Base-by-base conservation (phyloP, 2,888 invertebrate species). In the Brachycybe producta region DNA sequence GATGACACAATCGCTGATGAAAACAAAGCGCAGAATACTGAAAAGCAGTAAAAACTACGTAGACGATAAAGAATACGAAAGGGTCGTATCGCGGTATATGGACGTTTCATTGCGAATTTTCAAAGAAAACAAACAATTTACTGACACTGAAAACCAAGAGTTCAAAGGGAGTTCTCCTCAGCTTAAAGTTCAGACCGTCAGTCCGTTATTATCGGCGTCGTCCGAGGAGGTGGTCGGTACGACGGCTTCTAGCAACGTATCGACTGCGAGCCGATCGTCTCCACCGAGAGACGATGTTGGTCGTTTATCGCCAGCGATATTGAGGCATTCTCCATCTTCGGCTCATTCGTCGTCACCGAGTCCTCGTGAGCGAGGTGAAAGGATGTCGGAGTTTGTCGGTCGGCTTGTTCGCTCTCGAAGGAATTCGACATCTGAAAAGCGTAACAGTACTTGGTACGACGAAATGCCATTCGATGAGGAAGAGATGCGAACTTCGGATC, bases 81-180 rank as follows among this genome's bases (percentile, higher is more conserved):
- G 28, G 11, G 36, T 46, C 3, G 27, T 34, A 11, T 15, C 34
- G 5, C 28, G 54, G 15, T 54, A 54, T 27, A 30, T 49, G 5
- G 54, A 54, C 32, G 45, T 52, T 3, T 48, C 54, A 11, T 32
- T 17, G 24, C 24, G 47, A 24, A 47, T 47, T 17, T 47, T 47
- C 27, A 47, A 47, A 36, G 47, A 47, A 47, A 36, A 36, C 27
- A 35, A 28, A 36, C 21, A 36, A 7, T 32, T 28, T 7, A 15
- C 13, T 15, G 13, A 5, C 15, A 35, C 24, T 8, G 38, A 24
- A 8, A 7, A 34, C 3, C 8, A 30, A 11, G 13, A 30, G 8
- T 30, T 30, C 32, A n/a, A n/a, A n/a, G 28, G 26, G 15, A 27
- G 26, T n/a, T 27, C 24, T 19, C 43, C 28, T 13, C 43, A 28